Percentiles rank a stretch among this genome's conserved stretches.
Conservation (phyloP, 2,888 invertebrate species). For the Platycheirus rosarum region DNA sequence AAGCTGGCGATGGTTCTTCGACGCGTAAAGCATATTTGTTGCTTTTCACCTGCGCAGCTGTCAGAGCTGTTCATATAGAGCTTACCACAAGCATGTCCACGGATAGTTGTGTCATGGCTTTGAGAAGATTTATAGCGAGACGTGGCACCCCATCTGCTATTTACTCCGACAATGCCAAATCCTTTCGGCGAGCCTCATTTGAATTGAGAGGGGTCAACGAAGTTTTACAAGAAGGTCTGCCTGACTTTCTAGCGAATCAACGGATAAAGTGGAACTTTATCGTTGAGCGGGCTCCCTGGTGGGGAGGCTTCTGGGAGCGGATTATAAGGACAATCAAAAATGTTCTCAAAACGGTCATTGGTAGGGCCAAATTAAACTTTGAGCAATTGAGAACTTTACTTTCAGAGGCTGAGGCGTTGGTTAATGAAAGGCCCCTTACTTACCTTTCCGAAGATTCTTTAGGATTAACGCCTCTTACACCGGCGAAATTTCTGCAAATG, state of each 20-base stretch:
- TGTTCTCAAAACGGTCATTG: slow-evolving; percentile 53
- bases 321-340: slow-evolving; percentile 47
- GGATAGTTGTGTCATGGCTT: slow-evolving; percentile 32
- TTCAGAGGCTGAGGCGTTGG: slow-evolving; percentile 33
- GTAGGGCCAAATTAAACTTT: slow-evolving; percentile 29
- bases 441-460: slow-evolving; percentile 17
- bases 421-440: slow-evolving; percentile 20
- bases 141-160: slow-evolving; percentile 26
- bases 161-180: slow-evolving; percentile 41
- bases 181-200: slow-evolving; percentile 40
- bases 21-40: slow-evolving; percentile 10
- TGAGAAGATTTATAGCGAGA: slow-evolving; percentile 42
- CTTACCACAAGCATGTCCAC: slow-evolving; percentile 8
- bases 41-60: slow-evolving; percentile 12
- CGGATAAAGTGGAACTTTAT: slow-evolving; percentile 49
- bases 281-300: slow-evolving; percentile 52
- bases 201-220: slow-evolving; percentile 28
- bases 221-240: slow-evolving; percentile 16
- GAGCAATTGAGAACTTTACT: slow-evolving; percentile 27
- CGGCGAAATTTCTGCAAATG: slow-evolving; percentile 28
- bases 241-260: slow-evolving; percentile 30
- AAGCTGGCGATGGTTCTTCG: slow-evolving; percentile 11
- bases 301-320: slow-evolving; percentile 54
- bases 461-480: slow-evolving; percentile 13
- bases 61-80: slow-evolving; percentile 19